These are phyloP conservation scores for Patiria miniata DNA, from an alignment of 35 echinoderm and acorn worm species.

Conservation along the genomic window DNA sequence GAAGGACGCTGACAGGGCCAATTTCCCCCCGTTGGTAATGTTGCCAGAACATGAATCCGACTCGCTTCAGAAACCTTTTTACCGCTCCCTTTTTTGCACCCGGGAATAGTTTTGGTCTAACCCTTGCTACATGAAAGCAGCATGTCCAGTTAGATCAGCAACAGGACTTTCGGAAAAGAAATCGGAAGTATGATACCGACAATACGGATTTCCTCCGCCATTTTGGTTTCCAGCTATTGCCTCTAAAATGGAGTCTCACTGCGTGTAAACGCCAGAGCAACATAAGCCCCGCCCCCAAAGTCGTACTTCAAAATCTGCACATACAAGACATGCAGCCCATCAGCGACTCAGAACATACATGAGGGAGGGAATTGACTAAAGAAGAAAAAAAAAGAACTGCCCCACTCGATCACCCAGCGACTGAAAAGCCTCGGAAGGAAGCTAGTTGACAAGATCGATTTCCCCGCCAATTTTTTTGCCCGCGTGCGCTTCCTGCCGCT, in stretches of 20 bases:
- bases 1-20: not conserved
- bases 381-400: not conserved
- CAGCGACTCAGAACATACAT: not conserved
- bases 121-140: too few relatives aligned
- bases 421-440: constrained; percentile 56
- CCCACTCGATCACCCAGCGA: constrained; percentile 41
- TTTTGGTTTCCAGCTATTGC: not conserved
- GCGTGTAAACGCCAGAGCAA: not conserved
- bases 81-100: too few relatives aligned
- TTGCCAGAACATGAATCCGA: too few relatives aligned
- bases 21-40: not conserved
- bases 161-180: too few relatives aligned
- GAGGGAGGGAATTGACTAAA: not conserved
- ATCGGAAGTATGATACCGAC: not conserved
- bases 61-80: too few relatives aligned
- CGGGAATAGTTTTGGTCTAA: too few relatives aligned
- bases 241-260: not conserved
- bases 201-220: not conserved
- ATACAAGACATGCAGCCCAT: not conserved
- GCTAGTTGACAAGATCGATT: constrained; percentile 76
- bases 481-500: constrained; percentile 56
- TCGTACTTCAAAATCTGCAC: not conserved
- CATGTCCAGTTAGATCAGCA: too few relatives aligned
- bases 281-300: not conserved
- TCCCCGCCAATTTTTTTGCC: constrained; percentile 64